phyloP scores from a whole-genome alignment of 1,140 invertebrate species.

The Solen grandis region DNA sequence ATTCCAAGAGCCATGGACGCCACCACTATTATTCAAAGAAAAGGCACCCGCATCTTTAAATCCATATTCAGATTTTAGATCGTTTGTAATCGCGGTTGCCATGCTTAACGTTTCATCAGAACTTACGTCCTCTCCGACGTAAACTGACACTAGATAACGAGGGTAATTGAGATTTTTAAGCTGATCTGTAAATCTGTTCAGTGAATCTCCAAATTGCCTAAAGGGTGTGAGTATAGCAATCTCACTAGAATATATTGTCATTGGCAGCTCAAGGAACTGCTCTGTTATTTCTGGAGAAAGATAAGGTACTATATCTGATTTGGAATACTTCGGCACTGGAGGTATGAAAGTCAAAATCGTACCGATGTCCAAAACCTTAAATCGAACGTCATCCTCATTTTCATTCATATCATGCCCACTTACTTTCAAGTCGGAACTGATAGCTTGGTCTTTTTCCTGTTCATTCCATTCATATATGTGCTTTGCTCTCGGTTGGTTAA shows the following conservation, averaged over 20 bases:
- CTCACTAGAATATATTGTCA: constrained; percentile 46
- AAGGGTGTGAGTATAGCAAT: constrained; percentile 76
- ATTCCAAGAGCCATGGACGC: constrained; percentile 62
- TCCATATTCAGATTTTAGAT: constrained; percentile 59
- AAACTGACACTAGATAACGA: constrained; percentile 71
- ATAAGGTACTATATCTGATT: constrained; percentile 61
- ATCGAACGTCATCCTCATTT: background rate
- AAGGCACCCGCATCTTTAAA: constrained; percentile 63
- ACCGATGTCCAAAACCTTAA: background rate
- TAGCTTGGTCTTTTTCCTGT: constrained; percentile 27
- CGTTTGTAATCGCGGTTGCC: constrained; percentile 57
- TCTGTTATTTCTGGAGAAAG: constrained; percentile 58
- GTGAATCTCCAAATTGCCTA: constrained; percentile 65
- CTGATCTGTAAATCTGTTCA: constrained; percentile 62
- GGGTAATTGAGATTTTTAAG: constrained; percentile 73
- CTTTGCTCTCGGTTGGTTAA: too few species aligned
- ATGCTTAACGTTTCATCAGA: constrained; percentile 66
- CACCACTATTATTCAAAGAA: constrained; percentile 66
- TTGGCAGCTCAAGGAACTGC: constrained; percentile 55
- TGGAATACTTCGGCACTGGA: constrained; percentile 64
- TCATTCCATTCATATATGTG: background rate
- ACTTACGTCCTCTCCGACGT: constrained; percentile 77
- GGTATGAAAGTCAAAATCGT: constrained; percentile 56
- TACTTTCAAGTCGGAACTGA: constrained; percentile 14
- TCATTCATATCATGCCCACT: background rate